Evolutionary conservation across 2,888 invertebrate species (phyloP).

Genomic region (Quadroppia sp.): DNA sequence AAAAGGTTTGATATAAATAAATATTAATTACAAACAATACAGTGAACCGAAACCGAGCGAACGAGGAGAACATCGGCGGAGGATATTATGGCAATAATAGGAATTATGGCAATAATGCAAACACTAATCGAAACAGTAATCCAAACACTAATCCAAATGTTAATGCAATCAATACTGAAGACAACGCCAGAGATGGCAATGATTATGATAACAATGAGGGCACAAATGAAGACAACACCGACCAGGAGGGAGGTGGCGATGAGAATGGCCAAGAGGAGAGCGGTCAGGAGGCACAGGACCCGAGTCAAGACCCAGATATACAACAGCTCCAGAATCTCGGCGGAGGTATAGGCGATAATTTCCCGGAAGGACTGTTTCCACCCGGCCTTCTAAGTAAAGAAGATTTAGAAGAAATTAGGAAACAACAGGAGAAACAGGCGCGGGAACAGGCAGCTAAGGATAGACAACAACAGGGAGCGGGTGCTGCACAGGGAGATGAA

Average conservation of each 20-base stretch:
- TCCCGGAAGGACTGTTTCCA: constrained; percentile 42
- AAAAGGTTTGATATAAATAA: neutral
- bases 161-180: neutral
- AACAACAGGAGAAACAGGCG: constrained; percentile 39
- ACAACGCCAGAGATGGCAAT: constrained; percentile 16
- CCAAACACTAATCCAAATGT: neutral
- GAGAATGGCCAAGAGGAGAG: neutral
- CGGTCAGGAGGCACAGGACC: constrained; percentile 19
- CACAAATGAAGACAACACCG: neutral
- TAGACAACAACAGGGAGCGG: constrained; percentile 23
- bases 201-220: constrained; percentile 13
- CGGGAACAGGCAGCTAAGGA: constrained; percentile 25
- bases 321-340: constrained; percentile 42
- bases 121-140: neutral
- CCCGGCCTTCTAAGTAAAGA: constrained; percentile 36
- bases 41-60: neutral
- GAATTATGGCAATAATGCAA: constrained; percentile 10
- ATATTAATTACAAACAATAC: neutral
- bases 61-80: constrained; percentile 30
- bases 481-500: neutral
- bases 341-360: constrained; percentile 36
- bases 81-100: constrained; percentile 40
- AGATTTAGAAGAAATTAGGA: constrained; percentile 36
- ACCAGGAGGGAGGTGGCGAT: neutral
- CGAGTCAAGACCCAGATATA: constrained; percentile 40